phyloP scores from a whole-genome alignment of 2,113 vertebrate species.

The Neotragus moschatus region DNA sequence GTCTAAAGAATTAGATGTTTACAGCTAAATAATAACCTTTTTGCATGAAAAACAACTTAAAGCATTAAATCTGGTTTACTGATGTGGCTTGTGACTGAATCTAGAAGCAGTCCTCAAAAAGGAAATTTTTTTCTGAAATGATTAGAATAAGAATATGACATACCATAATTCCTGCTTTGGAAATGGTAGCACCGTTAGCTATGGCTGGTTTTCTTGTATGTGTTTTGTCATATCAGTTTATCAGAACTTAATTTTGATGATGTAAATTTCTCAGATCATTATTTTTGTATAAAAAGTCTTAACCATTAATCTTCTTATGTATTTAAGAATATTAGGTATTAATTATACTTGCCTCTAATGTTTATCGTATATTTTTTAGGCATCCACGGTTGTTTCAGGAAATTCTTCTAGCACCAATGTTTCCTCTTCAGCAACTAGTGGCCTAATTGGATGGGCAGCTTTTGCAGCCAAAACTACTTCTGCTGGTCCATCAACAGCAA shows the following conservation, averaged over 20 bases:
- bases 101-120: neutral
- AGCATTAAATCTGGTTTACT: neutral
- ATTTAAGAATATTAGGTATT: neutral
- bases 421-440: slow-evolving; percentile 88
- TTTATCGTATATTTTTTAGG: slow-evolving; percentile 78
- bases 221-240: neutral
- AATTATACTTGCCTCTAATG: slow-evolving; percentile 9
- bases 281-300: neutral
- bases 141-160: neutral
- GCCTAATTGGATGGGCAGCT: slow-evolving; percentile 96
- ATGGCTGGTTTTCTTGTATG: neutral
- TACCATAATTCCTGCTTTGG: neutral
- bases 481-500: slow-evolving; percentile 85
- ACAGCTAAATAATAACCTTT: neutral
- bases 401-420: slow-evolving; percentile 85
- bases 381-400: slow-evolving; percentile 85
- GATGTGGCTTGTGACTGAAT: neutral
- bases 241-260: neutral
- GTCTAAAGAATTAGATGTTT: neutral
- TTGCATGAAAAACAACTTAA: neutral
- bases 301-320: neutral
- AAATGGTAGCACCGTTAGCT: neutral
- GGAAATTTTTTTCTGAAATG: slow-evolving; percentile 14
- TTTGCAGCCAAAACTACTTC: slow-evolving; percentile 94
- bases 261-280: neutral